A percentile compares a stretch with the other conserved stretches of the same genome.
Evolutionary conservation across 2,797 vertebrate species (phyloP).

Genomic region (Lithobates sylvaticus): DNA sequence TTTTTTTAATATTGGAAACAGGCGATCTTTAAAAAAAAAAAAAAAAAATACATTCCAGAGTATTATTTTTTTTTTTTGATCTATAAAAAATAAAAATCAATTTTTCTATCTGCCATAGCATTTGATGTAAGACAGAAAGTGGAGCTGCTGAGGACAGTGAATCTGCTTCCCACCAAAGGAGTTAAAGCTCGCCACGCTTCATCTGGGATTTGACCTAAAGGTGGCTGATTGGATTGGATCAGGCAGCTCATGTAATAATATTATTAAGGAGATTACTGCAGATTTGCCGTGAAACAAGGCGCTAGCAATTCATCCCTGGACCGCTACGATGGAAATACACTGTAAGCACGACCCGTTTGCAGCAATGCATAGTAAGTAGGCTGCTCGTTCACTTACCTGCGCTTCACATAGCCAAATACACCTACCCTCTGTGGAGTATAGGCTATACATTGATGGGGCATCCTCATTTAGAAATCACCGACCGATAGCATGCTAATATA

Average conservation of each 20-base stretch:
- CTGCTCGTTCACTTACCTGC: constrained; percentile 70
- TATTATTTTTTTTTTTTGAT: no score
- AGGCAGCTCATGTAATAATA: constrained; percentile 21
- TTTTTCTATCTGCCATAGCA: neutral
- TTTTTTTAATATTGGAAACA: neutral
- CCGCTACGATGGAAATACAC: constrained; percentile 94
- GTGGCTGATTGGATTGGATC: constrained; percentile 23
- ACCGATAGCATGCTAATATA: neutral
- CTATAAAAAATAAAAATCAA: neutral
- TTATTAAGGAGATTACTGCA: constrained; percentile 32
- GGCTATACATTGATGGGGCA: neutral
- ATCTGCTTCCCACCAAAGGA: constrained; percentile 3
- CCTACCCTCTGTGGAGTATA: neutral
- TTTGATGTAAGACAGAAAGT: neutral
- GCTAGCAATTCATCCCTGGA: constrained; percentile 62
- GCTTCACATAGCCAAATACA: neutral
- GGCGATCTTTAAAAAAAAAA: neutral
- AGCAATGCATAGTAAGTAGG: constrained; percentile 98
- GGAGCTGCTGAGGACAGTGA: neutral
- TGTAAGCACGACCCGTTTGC: constrained; percentile 99
- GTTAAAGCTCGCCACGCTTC: neutral
- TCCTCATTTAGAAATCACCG: neutral
- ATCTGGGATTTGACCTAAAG: constrained; percentile 29
- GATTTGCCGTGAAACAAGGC: constrained; percentile 11
- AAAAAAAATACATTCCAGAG: no score